Conservation (phyloP, 2,888 invertebrate species). For the Pseudeuparius sepicola region DNA sequence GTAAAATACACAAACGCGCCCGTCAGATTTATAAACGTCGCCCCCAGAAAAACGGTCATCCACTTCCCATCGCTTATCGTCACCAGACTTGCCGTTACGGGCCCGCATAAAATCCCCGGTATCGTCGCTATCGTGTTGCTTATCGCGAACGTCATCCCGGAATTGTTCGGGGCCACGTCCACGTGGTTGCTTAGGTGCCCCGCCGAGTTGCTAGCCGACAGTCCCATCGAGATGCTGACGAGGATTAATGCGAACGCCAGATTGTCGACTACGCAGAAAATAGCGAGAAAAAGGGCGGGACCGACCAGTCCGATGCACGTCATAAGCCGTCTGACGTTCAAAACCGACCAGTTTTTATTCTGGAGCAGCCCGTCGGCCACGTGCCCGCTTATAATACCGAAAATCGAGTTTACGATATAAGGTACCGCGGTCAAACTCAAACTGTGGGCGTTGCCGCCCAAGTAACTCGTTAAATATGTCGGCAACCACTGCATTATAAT, state of each 20-base stretch:
- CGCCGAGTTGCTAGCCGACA: constrained; percentile 65
- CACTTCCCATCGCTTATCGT: constrained; percentile 59
- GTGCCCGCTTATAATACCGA: constrained; percentile 61
- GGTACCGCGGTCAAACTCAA: constrained; percentile 65
- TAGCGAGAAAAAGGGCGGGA: constrained; percentile 59
- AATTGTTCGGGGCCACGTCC: constrained; percentile 67
- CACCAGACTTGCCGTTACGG: constrained; percentile 62
- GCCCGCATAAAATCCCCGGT: constrained; percentile 67
- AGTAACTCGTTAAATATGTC: constrained; percentile 52
- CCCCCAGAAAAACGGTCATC: constrained; percentile 64
- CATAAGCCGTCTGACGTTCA: constrained; percentile 62
- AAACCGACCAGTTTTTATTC: constrained; percentile 49
- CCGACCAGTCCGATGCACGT: constrained; percentile 61
- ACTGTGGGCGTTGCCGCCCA: constrained; percentile 56
- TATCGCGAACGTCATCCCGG: constrained; percentile 66
- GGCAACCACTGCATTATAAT: constrained; percentile 75
- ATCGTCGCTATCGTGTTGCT: constrained; percentile 68
- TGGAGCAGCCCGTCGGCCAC: constrained; percentile 53
- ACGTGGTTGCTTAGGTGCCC: constrained; percentile 70
- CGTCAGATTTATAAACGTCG: constrained; percentile 60
- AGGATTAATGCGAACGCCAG: constrained; percentile 58
- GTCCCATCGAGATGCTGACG: constrained; percentile 63
- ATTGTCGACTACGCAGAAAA: constrained; percentile 61
- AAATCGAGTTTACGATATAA: constrained; percentile 61
- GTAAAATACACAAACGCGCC: constrained; percentile 63